Evolutionary conservation across 2,888 invertebrate genomes (phyloP).

Genomic region (Rhagium mordax): DNA sequence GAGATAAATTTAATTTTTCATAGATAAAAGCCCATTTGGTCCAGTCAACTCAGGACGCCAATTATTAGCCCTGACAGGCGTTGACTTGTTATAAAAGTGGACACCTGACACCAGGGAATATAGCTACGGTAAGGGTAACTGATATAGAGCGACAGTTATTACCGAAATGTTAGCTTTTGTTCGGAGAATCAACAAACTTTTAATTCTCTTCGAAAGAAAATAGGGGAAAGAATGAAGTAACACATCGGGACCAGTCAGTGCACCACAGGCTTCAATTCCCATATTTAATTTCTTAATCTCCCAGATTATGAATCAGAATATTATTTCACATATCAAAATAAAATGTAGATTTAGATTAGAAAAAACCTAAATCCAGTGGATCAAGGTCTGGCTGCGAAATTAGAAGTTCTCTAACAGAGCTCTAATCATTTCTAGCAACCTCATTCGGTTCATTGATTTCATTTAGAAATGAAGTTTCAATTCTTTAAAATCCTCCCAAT

Average conservation of each 20-base stretch:
- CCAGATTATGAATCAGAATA: too few relatives aligned
- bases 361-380: too few relatives aligned
- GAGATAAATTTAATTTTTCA: background rate
- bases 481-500: too few relatives aligned
- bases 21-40: background rate
- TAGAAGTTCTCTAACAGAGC: too few relatives aligned
- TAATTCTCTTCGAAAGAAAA: slow-evolving; percentile 29
- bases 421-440: too few relatives aligned
- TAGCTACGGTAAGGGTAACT: slow-evolving; percentile 17
- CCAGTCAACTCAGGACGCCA: slow-evolving; percentile 8
- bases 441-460: too few relatives aligned
- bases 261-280: background rate
- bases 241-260: background rate
- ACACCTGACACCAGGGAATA: slow-evolving; percentile 33
- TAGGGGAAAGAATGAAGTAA: background rate
- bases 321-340: too few relatives aligned
- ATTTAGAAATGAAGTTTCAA: too few relatives aligned
- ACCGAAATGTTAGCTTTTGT: slow-evolving; percentile 34
- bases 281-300: too few relatives aligned
- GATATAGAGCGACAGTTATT: slow-evolving; percentile 42
- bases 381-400: too few relatives aligned
- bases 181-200: slow-evolving; percentile 35
- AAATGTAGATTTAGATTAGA: too few relatives aligned
- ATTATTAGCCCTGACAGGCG: slow-evolving; percentile 31
- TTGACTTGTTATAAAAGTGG: slow-evolving; percentile 31